These are phyloP conservation scores for Pycnomerus fuliginosus DNA, from an alignment of 2,888 invertebrate species.

Conservation along the genomic window DNA sequence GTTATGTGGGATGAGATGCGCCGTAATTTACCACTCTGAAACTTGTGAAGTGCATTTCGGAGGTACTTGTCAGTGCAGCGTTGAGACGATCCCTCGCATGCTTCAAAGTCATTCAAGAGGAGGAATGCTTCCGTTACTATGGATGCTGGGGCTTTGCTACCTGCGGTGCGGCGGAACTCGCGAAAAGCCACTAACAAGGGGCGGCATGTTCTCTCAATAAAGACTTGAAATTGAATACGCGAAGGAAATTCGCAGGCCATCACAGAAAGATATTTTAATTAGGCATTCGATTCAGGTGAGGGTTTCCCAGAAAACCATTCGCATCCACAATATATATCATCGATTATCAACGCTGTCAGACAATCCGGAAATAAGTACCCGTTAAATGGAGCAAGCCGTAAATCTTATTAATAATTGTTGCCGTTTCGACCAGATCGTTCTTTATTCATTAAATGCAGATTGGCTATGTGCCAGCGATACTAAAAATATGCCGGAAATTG, in stretches of 20 bases:
- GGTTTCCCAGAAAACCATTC: no score
- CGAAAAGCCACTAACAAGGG: conserved; percentile 19
- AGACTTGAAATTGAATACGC: background rate
- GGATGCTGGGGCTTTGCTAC: conserved; percentile 19
- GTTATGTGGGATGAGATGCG: conserved; percentile 7
- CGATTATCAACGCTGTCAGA: conserved; percentile 26
- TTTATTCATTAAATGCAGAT: conserved; percentile 36
- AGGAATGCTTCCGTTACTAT: conserved; percentile 24
- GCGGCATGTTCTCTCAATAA: background rate
- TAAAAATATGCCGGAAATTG: conserved; percentile 44
- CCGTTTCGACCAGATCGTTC: conserved; percentile 27
- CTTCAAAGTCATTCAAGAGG: conserved; percentile 13
- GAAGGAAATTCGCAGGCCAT: background rate
- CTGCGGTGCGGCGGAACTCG: conserved; percentile 16
- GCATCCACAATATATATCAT: no score
- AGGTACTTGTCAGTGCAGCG: conserved; percentile 12
- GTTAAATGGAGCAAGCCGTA: conserved; percentile 34
- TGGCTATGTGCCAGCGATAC: conserved; percentile 28
- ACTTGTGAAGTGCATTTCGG: conserved; percentile 12
- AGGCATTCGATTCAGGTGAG: no score
- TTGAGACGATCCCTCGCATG: conserved; percentile 15
- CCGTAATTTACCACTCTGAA: conserved; percentile 15
- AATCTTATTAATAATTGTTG: conserved; percentile 38
- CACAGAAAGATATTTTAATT: no score
- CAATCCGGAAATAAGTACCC: conserved; percentile 35